Evolutionary conservation across 1,140 invertebrate genomes (phyloP).

Genomic region (Sinella curviseta): DNA sequence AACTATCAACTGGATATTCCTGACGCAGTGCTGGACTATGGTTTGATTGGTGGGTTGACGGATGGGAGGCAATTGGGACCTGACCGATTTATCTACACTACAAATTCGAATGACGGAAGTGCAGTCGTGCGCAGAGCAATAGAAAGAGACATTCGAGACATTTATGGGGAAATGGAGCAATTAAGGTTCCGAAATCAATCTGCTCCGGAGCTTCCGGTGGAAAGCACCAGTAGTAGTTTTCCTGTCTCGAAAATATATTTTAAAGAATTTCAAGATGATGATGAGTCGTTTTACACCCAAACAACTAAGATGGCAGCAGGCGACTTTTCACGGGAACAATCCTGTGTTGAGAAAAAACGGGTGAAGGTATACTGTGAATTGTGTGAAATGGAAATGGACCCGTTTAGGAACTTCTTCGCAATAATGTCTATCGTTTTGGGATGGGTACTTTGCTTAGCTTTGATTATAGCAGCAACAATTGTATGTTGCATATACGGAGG

Average conservation of each 20-base stretch:
- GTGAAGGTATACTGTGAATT: no score
- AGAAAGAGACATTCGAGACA: constrained; percentile 7
- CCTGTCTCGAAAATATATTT: neutral
- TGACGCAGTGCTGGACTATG: constrained; percentile 11
- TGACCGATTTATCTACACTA: constrained; percentile 16
- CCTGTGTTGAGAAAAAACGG: no score
- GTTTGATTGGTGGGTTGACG: constrained; percentile 21
- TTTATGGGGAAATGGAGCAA: no score
- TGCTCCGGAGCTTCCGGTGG: neutral
- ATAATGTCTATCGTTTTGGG: neutral
- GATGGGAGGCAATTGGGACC: constrained; percentile 15
- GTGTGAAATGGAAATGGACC: neutral
- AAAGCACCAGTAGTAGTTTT: neutral
- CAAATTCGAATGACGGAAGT: constrained; percentile 7
- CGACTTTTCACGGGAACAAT: neutral
- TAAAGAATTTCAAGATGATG: no score
- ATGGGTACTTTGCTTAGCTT: neutral
- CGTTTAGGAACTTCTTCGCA: neutral
- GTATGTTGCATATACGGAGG: constrained; percentile 14
- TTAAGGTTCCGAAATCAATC: neutral
- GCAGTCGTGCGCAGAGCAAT: neutral
- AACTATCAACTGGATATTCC: neutral
- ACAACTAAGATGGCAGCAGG: no score
- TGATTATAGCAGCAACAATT: neutral
- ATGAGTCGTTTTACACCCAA: no score